Base-by-base conservation (phyloP, 2,113 vertebrate species). In the Ptilonorhynchus violaceus region DNA sequence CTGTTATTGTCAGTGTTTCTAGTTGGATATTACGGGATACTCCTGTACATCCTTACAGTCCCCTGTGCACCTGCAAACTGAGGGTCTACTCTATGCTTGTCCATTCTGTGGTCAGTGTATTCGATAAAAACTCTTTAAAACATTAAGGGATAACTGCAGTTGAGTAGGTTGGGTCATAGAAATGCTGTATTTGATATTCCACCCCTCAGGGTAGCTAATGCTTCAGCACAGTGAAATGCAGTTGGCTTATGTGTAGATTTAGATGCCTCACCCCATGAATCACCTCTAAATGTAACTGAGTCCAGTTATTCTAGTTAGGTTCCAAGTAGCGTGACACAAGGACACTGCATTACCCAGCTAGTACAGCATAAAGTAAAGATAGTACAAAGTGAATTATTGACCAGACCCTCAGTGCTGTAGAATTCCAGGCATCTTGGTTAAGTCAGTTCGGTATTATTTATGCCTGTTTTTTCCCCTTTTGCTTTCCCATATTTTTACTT, bases 101-200 rank as follows among this genome's bases (percentile, higher is more conserved):
- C 44, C 15, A 7, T 78, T 63, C 39, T 78, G 23, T 66, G 55
- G 5, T 49, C 31, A 18, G 17, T 52, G 24, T 78, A 46, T 83
- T 74, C 91, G 56, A 42, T 72, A 85, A 82, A 96, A 86, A 42
- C 35, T 55, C 67, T 84, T 79, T 68, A n/a, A 81, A 94, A 75
- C 19, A n/a, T 72, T 68, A 52, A 83, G 75, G 64, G 62, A n/a
- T 80, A 75, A 30, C 68, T 94, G 75, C 53, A 92, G 46, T n/a
- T 70, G 72, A 62, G 42, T 64, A 72, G 31, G 55, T 92, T 79
- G 89, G 49, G 81, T 94, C 22, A 80, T 50, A 64, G 42, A 62
- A 93, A 76, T 75, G 35, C 47, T 56, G 7, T 52, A 44, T 31
- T 95, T 94, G 11, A 0, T 76, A 41, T 41, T 39, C 15, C 2